Conservation (phyloP, 2,888 invertebrate species). For the Pristionchus exspectatus region DNA sequence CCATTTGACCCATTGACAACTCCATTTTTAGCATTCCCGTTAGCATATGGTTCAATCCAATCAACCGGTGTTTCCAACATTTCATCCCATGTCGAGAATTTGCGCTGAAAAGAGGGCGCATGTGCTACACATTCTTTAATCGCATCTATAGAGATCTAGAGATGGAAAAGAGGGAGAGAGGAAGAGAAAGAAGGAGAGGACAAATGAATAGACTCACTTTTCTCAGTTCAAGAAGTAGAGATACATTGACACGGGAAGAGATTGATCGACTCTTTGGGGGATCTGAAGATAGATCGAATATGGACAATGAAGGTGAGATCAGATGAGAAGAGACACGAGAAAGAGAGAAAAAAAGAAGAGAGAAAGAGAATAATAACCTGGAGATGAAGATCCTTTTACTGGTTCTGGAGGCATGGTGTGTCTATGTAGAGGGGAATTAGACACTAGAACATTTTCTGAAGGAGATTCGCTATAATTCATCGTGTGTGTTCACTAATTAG, state of each 20-base stretch:
- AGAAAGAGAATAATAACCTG: background rate
- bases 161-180: background rate
- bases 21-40: background rate
- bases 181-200: background rate
- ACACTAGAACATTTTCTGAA: slow-evolving; percentile 42
- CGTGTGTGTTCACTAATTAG: background rate
- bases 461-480: background rate
- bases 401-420: slow-evolving; percentile 15
- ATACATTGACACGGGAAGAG: background rate
- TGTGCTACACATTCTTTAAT: slow-evolving; percentile 28
- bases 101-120: background rate
- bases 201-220: slow-evolving; percentile 25
- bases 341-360: background rate
- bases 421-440: background rate
- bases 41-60: slow-evolving; percentile 34
- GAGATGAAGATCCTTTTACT: background rate
- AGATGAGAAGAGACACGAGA: background rate
- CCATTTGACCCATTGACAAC: background rate
- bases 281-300: background rate
- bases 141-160: background rate
- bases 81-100: slow-evolving; percentile 15
- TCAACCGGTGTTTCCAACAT: slow-evolving; percentile 21
- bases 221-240: slow-evolving; percentile 23
- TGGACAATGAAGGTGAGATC: background rate
- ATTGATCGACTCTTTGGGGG: background rate